Percentiles rank a stretch among this genome's conserved stretches.
phyloP scores from a whole-genome alignment of 2,888 invertebrate species.

The Galerucella calmariensis region DNA sequence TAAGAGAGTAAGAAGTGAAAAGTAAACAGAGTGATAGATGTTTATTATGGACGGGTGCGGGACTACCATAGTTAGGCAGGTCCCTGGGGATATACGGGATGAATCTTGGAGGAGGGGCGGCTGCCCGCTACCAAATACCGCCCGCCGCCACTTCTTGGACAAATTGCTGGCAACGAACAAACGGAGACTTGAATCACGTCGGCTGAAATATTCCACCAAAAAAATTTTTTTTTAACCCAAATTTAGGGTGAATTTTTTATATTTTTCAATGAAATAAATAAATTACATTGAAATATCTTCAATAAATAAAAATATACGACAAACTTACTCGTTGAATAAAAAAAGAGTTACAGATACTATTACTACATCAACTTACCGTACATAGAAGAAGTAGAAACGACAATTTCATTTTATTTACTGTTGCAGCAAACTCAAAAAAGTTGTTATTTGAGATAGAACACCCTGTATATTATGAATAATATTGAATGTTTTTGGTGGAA shows the following conservation, averaged over 20 bases:
- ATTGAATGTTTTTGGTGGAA: slow-evolving; percentile 53
- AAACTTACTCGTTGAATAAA: too few relatives aligned
- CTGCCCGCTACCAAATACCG: slow-evolving; percentile 41
- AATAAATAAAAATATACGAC: too few relatives aligned
- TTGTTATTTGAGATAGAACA: neutral
- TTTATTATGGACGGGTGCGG: slow-evolving; percentile 60
- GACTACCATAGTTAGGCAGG: slow-evolving; percentile 63
- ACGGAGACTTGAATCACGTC: slow-evolving; percentile 45
- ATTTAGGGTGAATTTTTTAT: too few relatives aligned
- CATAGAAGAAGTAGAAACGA: too few relatives aligned
- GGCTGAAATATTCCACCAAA: slow-evolving; percentile 43
- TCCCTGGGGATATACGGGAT: slow-evolving; percentile 60
- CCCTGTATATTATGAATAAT: neutral
- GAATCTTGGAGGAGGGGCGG: slow-evolving; percentile 64
- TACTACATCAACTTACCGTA: too few relatives aligned
- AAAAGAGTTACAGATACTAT: too few relatives aligned
- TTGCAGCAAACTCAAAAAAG: too few relatives aligned
- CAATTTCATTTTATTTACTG: too few relatives aligned
- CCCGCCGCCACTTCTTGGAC: slow-evolving; percentile 57
- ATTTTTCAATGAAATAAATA: too few relatives aligned
- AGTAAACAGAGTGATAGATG: slow-evolving; percentile 63
- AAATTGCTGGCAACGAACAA: slow-evolving; percentile 63
- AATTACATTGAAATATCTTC: too few relatives aligned
- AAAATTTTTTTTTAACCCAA: slow-evolving; percentile 23
- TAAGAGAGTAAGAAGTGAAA: slow-evolving; percentile 44